Conservation (phyloP, 2,888 invertebrate species). For the Aphelenchoides bicaudatus region DNA sequence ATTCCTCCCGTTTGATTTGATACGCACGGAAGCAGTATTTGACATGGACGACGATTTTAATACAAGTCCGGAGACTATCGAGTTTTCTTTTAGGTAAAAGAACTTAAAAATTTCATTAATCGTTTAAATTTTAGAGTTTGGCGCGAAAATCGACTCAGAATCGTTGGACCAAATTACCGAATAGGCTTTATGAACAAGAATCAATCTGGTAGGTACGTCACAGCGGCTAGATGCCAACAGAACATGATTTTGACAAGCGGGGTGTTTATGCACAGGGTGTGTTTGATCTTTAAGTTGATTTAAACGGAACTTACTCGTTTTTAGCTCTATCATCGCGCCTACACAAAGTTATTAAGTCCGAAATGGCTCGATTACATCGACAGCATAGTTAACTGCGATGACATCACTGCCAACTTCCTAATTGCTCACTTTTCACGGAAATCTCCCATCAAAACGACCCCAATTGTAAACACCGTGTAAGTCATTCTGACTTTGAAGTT, state of each 20-base stretch:
- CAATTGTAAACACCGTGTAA: constrained; percentile 57
- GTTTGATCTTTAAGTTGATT: neutral
- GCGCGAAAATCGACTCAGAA: constrained; percentile 89
- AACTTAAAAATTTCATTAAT: too few species aligned
- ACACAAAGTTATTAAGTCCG: constrained; percentile 84
- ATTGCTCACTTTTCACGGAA: constrained; percentile 94
- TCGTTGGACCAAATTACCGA: constrained; percentile 94
- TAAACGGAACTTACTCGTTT: neutral
- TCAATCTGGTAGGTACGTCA: constrained; percentile 91
- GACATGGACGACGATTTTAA: constrained; percentile 32
- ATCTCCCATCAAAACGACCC: constrained; percentile 85
- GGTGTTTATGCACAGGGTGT: constrained; percentile 77
- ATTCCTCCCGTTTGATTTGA: constrained; percentile 26
- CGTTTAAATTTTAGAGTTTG: constrained; percentile 78
- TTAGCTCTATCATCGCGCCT: constrained; percentile 65
- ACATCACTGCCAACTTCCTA: constrained; percentile 98
- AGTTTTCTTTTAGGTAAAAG: constrained; percentile 27
- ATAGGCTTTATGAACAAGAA: constrained; percentile 90
- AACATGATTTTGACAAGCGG: constrained; percentile 92
- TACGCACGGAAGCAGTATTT: constrained; percentile 28
- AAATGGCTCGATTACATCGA: constrained; percentile 91
- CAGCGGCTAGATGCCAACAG: constrained; percentile 95
- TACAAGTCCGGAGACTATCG: constrained; percentile 19
- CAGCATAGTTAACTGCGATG: constrained; percentile 97
- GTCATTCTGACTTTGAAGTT: too few species aligned